These are phyloP conservation scores for Tetanocera ferruginea DNA, from an alignment of 2,888 invertebrate species.

Conservation along the genomic window DNA sequence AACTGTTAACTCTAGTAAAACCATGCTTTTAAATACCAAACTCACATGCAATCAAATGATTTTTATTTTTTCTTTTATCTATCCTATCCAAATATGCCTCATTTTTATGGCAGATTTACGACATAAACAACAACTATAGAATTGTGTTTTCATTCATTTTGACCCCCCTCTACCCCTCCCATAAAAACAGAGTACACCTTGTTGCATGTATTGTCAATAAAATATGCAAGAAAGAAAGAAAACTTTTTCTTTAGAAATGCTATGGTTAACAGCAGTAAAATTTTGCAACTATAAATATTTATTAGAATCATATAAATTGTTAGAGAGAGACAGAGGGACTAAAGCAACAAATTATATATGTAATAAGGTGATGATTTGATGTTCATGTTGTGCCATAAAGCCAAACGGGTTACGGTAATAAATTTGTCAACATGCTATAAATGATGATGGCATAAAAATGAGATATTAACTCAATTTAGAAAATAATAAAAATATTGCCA, in stretches of 20 bases:
- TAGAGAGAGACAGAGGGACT: neutral
- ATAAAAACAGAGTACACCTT: neutral
- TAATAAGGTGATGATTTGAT: constrained; percentile 31
- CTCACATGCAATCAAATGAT: neutral
- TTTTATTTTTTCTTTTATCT: neutral
- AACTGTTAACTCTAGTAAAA: too few species aligned
- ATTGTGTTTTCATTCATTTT: neutral
- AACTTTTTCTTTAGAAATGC: neutral
- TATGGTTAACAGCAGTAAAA: too few species aligned
- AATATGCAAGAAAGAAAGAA: neutral
- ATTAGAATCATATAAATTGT: neutral
- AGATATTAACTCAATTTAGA: neutral
- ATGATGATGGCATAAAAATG: constrained; percentile 18
- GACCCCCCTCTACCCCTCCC: neutral
- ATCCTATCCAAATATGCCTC: neutral
- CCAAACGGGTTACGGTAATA: constrained; percentile 18
- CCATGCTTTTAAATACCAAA: too few species aligned
- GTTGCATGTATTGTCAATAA: neutral
- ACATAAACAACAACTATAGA: neutral
- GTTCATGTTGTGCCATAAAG: constrained; percentile 18
- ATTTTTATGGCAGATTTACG: constrained; percentile 29
- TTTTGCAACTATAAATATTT: neutral
- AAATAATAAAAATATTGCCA: too few species aligned
- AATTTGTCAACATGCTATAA: constrained; percentile 34
- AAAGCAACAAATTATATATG: neutral